Conservation (phyloP, 2,888 invertebrate species). For the Nysson spinosus region DNA sequence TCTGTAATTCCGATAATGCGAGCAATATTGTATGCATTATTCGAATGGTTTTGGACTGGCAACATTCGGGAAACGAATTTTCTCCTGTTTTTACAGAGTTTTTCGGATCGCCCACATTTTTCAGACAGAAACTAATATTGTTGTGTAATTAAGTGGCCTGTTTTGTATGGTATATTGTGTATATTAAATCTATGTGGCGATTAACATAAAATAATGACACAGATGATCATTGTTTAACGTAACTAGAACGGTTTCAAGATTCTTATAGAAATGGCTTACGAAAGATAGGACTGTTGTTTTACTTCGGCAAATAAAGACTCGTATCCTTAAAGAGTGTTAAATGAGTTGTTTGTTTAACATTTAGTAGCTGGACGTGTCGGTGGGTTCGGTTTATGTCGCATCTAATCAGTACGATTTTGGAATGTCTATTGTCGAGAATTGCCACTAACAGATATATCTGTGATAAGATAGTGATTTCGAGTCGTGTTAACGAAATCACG, state of each 20-base stretch:
- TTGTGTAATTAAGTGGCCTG: no score
- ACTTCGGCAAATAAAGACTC: neutral
- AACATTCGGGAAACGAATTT: no score
- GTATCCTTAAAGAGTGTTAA: slow-evolving; percentile 15
- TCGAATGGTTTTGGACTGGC: no score
- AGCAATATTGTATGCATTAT: no score
- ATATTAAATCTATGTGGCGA: no score
- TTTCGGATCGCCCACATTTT: no score
- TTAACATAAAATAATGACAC: no score
- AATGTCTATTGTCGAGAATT: slow-evolving; percentile 1
- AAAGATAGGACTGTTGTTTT: neutral
- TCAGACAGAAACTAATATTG: no score
- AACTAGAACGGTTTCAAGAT: slow-evolving; percentile 13
- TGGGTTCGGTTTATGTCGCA: neutral
- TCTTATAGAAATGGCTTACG: slow-evolving; percentile 20
- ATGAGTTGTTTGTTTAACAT: slow-evolving; percentile 28
- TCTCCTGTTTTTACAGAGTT: no score
- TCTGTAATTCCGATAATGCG: no score
- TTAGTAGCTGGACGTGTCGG: neutral
- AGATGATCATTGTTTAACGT: neutral
- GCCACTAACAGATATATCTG: slow-evolving; percentile 4
- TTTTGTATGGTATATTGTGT: no score
- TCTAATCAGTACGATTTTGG: slow-evolving; percentile 33
- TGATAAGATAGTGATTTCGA: slow-evolving; percentile 47
- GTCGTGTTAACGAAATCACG: no score